Conservation (phyloP, 2,888 invertebrate species). For the Panorpa germanica region DNA sequence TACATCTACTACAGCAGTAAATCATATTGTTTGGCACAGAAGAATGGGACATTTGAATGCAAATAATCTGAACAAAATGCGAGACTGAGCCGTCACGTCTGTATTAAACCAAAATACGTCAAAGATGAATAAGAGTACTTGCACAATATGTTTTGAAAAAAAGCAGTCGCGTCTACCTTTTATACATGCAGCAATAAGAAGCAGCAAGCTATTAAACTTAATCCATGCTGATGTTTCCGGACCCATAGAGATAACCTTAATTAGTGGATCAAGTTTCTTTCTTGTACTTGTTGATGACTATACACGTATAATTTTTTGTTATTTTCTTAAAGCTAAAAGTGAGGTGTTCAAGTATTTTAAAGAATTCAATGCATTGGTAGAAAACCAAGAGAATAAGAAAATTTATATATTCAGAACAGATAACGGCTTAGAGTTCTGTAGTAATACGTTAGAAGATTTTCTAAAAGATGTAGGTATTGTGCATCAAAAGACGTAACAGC, state of each 20-base stretch:
- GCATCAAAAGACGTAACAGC: constrained; percentile 16
- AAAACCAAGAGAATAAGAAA: constrained; percentile 14
- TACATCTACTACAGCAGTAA: too few relatives aligned
- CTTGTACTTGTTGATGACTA: constrained; percentile 20
- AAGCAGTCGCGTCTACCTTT: constrained; percentile 14
- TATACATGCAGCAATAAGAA: constrained; percentile 10
- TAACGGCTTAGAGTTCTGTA: constrained; percentile 14
- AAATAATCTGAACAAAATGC: constrained; percentile 10
- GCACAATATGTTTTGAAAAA: constrained; percentile 14
- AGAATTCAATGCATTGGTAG: constrained; percentile 15
- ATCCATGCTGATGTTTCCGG: constrained; percentile 20
- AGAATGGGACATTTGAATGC: constrained; percentile 14
- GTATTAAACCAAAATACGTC: constrained; percentile 4
- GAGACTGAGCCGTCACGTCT: constrained; percentile 8
- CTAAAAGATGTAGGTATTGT: constrained; percentile 14
- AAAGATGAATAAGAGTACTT: constrained; percentile 9
- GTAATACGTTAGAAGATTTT: constrained; percentile 12
- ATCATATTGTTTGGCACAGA: too few relatives aligned
- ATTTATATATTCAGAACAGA: constrained; percentile 15
- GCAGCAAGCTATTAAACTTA: constrained; percentile 15
- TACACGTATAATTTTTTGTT: too few relatives aligned
- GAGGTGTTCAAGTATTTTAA: constrained; percentile 15
- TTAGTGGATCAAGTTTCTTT: constrained; percentile 18
- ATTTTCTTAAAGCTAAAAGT: constrained; percentile 18
- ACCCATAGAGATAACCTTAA: constrained; percentile 18